Conservation (phyloP, 2,113 vertebrate species). For the Scortum barcoo region DNA sequence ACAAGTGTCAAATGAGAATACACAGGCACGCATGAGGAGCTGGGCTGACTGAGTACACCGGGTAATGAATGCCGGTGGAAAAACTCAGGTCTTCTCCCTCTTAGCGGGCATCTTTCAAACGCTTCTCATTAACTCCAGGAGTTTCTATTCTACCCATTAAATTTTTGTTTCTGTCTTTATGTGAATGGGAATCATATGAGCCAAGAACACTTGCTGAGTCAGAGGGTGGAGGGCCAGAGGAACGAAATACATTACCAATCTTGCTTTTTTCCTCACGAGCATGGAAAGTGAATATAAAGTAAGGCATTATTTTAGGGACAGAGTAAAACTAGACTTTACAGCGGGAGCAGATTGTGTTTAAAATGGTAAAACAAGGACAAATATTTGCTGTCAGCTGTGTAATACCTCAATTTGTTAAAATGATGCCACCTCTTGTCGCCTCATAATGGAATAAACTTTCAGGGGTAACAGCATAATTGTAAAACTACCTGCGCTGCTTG, state of each 20-base stretch:
- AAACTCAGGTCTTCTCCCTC: slow-evolving; percentile 39
- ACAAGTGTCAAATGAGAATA: slow-evolving; percentile 57
- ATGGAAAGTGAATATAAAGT: slow-evolving; percentile 56
- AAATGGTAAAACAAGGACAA: slow-evolving; percentile 23
- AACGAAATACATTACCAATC: slow-evolving; percentile 53
- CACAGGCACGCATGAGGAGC: slow-evolving; percentile 14
- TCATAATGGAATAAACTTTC: slow-evolving; percentile 21
- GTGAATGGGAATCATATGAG: slow-evolving; percentile 50
- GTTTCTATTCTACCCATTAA: slow-evolving; percentile 56
- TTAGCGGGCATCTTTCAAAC: slow-evolving; percentile 53
- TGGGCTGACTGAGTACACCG: slow-evolving; percentile 33
- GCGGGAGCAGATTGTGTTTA: slow-evolving; percentile 9
- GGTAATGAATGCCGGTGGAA: slow-evolving; percentile 41
- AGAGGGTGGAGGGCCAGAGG: slow-evolving; percentile 48
- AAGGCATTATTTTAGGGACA: slow-evolving; percentile 24
- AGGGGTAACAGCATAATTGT: slow-evolving; percentile 7
- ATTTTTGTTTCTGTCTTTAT: slow-evolving; percentile 36
- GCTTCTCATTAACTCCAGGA: slow-evolving; percentile 59
- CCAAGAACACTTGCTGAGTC: slow-evolving; percentile 66
- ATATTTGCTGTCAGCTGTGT: slow-evolving; percentile 19
- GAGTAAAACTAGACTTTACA: slow-evolving; percentile 22
- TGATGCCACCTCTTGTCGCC: not conserved
- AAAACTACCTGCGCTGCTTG: not conserved
- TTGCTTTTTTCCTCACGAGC: slow-evolving; percentile 24
- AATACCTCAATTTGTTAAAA: slow-evolving; percentile 27